Conservation (phyloP, 2,888 invertebrate genomes). For the Unio delphinus region DNA sequence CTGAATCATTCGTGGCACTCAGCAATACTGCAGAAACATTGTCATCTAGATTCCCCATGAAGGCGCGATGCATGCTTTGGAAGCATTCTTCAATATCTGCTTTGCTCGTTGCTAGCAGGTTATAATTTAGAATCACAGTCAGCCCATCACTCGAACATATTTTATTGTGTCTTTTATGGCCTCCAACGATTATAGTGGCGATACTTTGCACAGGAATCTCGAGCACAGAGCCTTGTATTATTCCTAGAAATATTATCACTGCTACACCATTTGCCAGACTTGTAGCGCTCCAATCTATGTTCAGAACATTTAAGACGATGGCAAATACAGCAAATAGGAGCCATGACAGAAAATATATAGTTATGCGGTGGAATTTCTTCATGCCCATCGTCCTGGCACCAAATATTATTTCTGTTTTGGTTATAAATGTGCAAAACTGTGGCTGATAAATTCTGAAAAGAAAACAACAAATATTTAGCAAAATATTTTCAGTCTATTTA, state of each 20-base stretch:
- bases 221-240: conserved; percentile 1
- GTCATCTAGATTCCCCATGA: conserved; percentile 17
- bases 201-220: conserved; percentile 1
- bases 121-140: conserved; percentile 19
- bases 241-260: neutral
- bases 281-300: neutral
- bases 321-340: neutral
- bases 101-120: conserved; percentile 16
- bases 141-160: neutral
- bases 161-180: neutral
- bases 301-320: neutral
- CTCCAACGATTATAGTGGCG: conserved; percentile 1
- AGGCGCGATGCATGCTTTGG: conserved; percentile 17
- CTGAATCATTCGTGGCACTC: conserved; percentile 13
- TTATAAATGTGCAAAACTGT: too few relatives aligned
- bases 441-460: too few relatives aligned
- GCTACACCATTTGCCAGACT: conserved; percentile 2
- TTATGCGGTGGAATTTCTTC: neutral
- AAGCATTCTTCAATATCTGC: conserved; percentile 21
- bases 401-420: too few relatives aligned
- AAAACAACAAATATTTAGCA: too few relatives aligned
- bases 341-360: conserved; percentile 6
- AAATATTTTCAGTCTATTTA: too few relatives aligned
- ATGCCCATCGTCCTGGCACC: too few relatives aligned
- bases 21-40: conserved; percentile 17